Evolutionary conservation across 2,113 vertebrate species (phyloP).

Genomic region (Psilopogon haemacephalus): DNA sequence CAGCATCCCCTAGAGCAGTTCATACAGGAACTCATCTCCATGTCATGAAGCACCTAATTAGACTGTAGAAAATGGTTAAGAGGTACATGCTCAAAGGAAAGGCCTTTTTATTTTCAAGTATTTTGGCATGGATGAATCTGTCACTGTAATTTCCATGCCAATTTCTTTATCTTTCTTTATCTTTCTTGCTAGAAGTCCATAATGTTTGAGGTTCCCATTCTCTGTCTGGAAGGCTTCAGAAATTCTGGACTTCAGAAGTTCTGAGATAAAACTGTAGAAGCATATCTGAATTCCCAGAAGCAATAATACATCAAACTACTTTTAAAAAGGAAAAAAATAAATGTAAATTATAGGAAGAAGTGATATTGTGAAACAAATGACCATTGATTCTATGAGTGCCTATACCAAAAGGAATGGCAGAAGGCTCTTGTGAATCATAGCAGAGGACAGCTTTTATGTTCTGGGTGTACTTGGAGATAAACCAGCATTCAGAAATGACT

Average conservation of each 20-base stretch:
- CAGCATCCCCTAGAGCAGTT: no score
- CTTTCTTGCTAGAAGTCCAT: not conserved
- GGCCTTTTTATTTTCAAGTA: not conserved
- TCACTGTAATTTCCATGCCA: not conserved
- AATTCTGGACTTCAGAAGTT: not conserved
- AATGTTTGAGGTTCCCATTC: not conserved
- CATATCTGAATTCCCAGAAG: not conserved
- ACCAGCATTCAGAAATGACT: not conserved
- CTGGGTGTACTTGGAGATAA: not conserved
- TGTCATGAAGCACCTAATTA: not conserved
- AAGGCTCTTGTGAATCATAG: conserved; percentile 17
- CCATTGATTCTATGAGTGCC: not conserved
- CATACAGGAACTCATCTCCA: not conserved
- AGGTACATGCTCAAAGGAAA: not conserved
- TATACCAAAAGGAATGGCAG: not conserved
- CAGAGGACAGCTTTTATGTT: not conserved
- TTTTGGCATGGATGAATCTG: not conserved
- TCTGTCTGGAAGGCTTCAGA: not conserved
- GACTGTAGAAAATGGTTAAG: not conserved
- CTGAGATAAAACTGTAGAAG: not conserved
- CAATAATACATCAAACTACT: not conserved
- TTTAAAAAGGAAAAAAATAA: not conserved
- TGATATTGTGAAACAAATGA: not conserved
- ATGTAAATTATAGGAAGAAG: not conserved
- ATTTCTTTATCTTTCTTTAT: not conserved